Evolutionary conservation across 2,888 invertebrate species (phyloP).

Genomic region (Tolmerus cingulatus): DNA sequence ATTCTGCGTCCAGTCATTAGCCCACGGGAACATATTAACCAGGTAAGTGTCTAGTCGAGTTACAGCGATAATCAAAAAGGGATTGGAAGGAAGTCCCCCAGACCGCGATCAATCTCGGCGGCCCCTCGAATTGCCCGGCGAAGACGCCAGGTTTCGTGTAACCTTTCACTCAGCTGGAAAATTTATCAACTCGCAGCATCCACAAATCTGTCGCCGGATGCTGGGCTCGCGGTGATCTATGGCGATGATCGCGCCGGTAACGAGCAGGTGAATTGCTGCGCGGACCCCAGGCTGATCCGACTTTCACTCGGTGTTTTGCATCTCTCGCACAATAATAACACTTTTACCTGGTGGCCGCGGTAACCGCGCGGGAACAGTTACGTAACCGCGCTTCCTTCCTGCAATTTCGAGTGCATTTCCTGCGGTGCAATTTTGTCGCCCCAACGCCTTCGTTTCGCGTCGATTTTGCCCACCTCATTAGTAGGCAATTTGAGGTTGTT

Average conservation of each 20-base stretch:
- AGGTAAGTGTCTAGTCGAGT: not conserved
- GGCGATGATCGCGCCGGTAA: not conserved
- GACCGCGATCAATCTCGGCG: not conserved
- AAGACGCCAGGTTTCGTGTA: not conserved
- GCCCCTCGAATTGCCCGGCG: not conserved
- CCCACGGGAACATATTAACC: not conserved
- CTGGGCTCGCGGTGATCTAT: not conserved
- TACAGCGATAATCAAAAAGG: slow-evolving; percentile 8
- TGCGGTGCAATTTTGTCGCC: not conserved
- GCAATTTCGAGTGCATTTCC: not conserved
- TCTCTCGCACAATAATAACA: not conserved
- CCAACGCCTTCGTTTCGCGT: not conserved
- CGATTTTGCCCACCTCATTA: slow-evolving; percentile 3
- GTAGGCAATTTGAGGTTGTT: slow-evolving; percentile 23
- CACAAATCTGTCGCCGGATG: not conserved
- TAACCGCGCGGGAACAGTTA: not conserved
- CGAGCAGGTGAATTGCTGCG: not conserved
- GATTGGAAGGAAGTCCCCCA: slow-evolving; percentile 11
- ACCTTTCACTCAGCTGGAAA: slow-evolving; percentile 14
- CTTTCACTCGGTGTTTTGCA: slow-evolving; percentile 9
- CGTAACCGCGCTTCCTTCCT: not conserved
- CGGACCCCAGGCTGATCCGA: not conserved
- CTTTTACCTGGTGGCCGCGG: not conserved
- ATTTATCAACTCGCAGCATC: not conserved
- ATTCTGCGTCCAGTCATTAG: not conserved